Base-by-base conservation (phyloP, 64 coral and sea anemone species). In the Actinia tenebrosa region DNA sequence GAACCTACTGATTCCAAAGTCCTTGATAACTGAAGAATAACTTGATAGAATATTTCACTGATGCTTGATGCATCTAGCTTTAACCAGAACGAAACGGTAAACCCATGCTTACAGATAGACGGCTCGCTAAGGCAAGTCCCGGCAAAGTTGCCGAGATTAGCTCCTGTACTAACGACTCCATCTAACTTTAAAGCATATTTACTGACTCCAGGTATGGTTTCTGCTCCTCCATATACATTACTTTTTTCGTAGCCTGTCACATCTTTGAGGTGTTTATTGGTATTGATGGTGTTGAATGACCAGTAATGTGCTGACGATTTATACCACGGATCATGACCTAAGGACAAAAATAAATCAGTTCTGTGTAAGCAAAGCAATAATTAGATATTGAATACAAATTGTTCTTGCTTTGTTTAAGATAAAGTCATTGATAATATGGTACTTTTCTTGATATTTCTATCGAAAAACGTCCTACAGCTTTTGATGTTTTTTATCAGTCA, bases 61-160 rank as follows among this genome's bases (percentile, higher is more conserved):
- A 84, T 60, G 44, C 18, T 18, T 53, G 27, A 79, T 16, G 71
- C 80, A 20, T 80, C 71, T 37, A 95, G 71, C 66, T 87, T 85
- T n/a, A 95, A 20, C 97, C 97, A 99, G 56, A 99, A 99, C 8
- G 93, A 64, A 10, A 95, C 53, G 7, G 97, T 95, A 59, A 99
- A 99, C 0, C 97, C 97, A 64, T 54, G 45, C 19, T 89, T 42
- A 46, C 97, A 99, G 10, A 10, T 23, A 55, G 87, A 80, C 78
- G 97, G 97, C 62, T 93, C 79, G 60, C 83, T 88, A 42, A 99
- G 89, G 86, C 97, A 99, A 18, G 91, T 85, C 9, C 56, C 23
- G 10, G 88, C 77, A 69, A 92, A 92, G 44, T 93, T 43, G 1
- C 88, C 91, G 17, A 99, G 46, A 16, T 60, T 62, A 23, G 89